Conservation (phyloP, 2,888 invertebrate species). For the Stenoptilia bipunctidactyla region DNA sequence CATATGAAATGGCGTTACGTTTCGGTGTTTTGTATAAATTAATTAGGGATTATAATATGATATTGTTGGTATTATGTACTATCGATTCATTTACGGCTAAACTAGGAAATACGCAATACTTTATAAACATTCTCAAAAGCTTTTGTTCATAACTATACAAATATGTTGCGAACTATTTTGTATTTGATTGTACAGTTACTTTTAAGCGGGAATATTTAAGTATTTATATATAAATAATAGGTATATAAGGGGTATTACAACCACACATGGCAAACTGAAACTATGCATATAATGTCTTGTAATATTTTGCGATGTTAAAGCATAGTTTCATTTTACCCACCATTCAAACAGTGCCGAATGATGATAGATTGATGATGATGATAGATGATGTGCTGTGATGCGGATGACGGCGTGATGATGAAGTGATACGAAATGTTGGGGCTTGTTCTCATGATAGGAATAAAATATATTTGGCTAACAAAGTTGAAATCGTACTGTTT, state of each 20-base stretch:
- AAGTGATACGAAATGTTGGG: conserved; percentile 25
- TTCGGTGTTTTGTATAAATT: conserved; percentile 32
- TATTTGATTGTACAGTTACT: not conserved
- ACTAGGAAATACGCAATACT: conserved; percentile 45
- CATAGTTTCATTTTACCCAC: conserved; percentile 41
- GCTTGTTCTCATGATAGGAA: conserved; percentile 17
- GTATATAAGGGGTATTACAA: conserved; percentile 49
- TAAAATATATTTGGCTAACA: no score
- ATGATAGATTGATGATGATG: conserved; percentile 36
- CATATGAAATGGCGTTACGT: conserved; percentile 58
- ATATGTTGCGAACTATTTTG: no score
- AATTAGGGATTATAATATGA: conserved; percentile 48
- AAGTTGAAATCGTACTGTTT: no score
- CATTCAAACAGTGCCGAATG: conserved; percentile 56
- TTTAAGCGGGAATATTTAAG: not conserved
- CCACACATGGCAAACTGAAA: conserved; percentile 54
- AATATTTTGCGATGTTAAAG: conserved; percentile 2
- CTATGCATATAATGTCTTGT: conserved; percentile 18
- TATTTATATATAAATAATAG: not conserved
- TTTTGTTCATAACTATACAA: no score
- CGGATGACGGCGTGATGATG: conserved; percentile 52
- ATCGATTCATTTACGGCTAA: conserved; percentile 51
- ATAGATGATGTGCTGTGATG: conserved; percentile 58
- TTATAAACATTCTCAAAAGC: not conserved
- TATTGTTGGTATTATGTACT: conserved; percentile 65